A percentile compares a stretch with the other conserved stretches of the same genome.
phyloP scores from a whole-genome alignment of 2,113 vertebrate species.

The Sminthopsis crassicaudata region DNA sequence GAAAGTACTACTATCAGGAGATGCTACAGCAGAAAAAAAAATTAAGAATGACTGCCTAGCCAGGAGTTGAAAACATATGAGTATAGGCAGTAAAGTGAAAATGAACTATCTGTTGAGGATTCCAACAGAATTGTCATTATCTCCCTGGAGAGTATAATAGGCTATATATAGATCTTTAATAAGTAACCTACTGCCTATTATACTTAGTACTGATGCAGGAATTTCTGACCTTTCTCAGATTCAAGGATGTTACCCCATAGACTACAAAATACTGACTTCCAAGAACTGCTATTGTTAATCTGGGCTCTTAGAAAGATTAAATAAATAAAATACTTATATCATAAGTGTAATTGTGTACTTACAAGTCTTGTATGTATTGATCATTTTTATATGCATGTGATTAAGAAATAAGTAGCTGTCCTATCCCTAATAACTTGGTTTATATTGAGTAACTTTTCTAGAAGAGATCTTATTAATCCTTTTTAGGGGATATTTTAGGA shows the following conservation, averaged over 20 bases:
- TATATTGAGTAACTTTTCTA: not conserved
- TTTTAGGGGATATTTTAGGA: not conserved
- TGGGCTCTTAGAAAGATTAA: too few relatives aligned
- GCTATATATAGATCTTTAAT: too few relatives aligned
- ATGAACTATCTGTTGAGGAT: not conserved
- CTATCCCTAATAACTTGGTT: not conserved
- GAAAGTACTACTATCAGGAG: not conserved
- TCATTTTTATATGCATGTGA: not conserved
- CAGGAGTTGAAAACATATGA: not conserved
- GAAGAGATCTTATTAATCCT: not conserved
- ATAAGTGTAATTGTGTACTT: not conserved
- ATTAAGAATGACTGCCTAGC: not conserved
- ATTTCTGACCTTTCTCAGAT: too few relatives aligned
- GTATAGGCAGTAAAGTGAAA: not conserved
- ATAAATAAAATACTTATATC: too few relatives aligned
- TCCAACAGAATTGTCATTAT: not conserved
- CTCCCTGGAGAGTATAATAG: not conserved
- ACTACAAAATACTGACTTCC: too few relatives aligned
- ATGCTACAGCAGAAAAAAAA: not conserved
- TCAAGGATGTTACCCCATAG: too few relatives aligned
- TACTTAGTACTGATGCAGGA: too few relatives aligned
- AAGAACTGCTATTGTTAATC: too few relatives aligned
- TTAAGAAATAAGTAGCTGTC: not conserved
- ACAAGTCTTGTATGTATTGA: not conserved
- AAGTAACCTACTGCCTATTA: too few relatives aligned